phyloP scores from a whole-genome alignment of 2,888 invertebrate species.

The Diaprepes abbreviatus region DNA sequence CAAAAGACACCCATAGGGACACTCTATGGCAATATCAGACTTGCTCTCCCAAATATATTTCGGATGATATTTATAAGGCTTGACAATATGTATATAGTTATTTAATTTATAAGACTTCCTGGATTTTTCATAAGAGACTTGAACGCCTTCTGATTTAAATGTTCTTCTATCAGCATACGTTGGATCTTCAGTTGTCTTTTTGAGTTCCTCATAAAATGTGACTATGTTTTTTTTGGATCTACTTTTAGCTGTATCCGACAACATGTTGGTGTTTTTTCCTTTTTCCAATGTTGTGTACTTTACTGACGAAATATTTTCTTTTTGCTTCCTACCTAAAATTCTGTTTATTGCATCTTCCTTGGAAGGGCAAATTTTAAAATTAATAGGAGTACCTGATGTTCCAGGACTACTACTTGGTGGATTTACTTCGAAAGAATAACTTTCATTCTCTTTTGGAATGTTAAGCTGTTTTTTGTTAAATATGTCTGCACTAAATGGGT shows the following conservation, averaged over 20 bases:
- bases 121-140: neutral
- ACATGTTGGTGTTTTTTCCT: neutral
- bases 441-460: too few relatives aligned
- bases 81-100: neutral
- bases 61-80: constrained; percentile 29
- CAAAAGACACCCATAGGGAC: constrained; percentile 18
- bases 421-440: neutral
- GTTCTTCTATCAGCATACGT: neutral
- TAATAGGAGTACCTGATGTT: neutral
- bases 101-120: neutral
- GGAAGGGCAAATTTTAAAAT: neutral
- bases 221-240: neutral
- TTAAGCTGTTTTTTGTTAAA: too few relatives aligned
- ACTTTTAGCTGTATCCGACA: neutral
- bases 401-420: too few relatives aligned
- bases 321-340: constrained; percentile 6
- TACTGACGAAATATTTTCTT: neutral
- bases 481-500: neutral
- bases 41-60: neutral
- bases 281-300: neutral
- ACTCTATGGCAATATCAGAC: constrained; percentile 27
- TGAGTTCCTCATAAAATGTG: neutral
- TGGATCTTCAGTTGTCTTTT: constrained; percentile 6
- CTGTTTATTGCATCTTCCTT: constrained; percentile 19
- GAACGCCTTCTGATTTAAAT: constrained; percentile 15